A percentile compares a stretch with the other conserved stretches of the same genome.
Conservation (phyloP, 2,113 vertebrate genomes). For the Alethe diademata region DNA sequence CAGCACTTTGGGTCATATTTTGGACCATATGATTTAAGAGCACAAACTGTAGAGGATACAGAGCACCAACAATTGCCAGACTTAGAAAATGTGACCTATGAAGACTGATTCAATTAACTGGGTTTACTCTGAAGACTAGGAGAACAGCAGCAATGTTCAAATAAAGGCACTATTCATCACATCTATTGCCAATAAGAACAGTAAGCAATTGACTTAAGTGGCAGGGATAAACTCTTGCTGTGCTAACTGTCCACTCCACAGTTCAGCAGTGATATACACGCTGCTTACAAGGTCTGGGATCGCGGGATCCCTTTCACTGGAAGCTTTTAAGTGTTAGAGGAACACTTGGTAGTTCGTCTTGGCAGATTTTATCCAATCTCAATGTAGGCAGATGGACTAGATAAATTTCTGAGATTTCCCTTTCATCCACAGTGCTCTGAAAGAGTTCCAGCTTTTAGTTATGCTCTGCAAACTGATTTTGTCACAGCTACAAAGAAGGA, state of each 20-base stretch:
- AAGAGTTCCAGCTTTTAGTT: not conserved
- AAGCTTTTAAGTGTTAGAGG: not conserved
- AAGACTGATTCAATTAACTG: not conserved
- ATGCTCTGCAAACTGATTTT: not conserved
- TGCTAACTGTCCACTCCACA: accelerated
- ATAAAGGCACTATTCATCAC: not conserved
- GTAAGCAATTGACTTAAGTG: not conserved
- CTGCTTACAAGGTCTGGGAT: not conserved
- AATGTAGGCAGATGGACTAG: not conserved
- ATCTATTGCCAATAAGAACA: not conserved
- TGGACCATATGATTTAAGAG: not conserved
- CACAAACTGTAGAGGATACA: not conserved
- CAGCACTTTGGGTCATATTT: not conserved
- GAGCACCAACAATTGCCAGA: not conserved
- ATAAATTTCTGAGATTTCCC: not conserved
- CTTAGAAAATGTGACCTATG: not conserved
- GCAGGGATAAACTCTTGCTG: not conserved
- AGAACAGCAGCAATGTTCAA: not conserved
- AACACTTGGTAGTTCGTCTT: not conserved
- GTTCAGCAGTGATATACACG: not conserved
- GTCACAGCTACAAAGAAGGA: not conserved
- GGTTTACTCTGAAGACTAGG: not conserved
- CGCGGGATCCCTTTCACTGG: accelerated
- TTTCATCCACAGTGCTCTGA: not conserved
- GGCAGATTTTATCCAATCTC: not conserved